Percentiles rank a stretch among this genome's conserved stretches.
Conservation (phyloP, 2,888 invertebrate genomes). For the Meiosimyza decipiens region DNA sequence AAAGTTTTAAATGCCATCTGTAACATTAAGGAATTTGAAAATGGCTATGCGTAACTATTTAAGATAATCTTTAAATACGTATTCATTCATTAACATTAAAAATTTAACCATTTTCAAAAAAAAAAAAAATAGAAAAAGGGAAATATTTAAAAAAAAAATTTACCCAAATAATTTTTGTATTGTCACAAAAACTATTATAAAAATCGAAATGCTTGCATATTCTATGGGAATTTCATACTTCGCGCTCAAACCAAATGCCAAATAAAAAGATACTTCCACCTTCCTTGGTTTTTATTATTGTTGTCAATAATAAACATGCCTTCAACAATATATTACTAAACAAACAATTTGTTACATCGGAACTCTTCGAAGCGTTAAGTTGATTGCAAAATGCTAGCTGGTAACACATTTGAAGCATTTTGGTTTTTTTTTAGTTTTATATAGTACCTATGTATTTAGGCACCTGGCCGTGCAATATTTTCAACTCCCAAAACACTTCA, state of each 20-base stretch:
- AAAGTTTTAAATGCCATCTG: too few relatives aligned
- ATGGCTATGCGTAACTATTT: too few relatives aligned
- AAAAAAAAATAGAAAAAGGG: too few relatives aligned
- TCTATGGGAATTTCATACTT: background rate
- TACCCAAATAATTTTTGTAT: too few relatives aligned
- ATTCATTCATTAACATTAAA: too few relatives aligned
- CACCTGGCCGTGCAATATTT: background rate
- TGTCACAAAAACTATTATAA: too few relatives aligned
- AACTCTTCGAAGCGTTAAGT: slow-evolving; percentile 24
- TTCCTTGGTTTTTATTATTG: background rate
- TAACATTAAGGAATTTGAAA: too few relatives aligned
- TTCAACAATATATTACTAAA: slow-evolving; percentile 5
- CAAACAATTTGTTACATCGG: slow-evolving; percentile 29
- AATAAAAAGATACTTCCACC: background rate
- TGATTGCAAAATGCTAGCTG: slow-evolving; percentile 28
- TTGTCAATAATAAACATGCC: background rate
- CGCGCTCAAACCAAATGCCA: background rate
- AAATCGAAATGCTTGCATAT: too few relatives aligned
- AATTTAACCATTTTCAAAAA: too few relatives aligned
- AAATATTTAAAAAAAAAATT: too few relatives aligned
- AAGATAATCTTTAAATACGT: too few relatives aligned
- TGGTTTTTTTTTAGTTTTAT: background rate
- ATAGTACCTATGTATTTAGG: background rate
- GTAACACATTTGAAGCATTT: slow-evolving; percentile 1
- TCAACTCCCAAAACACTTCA: background rate